phyloP scores from a whole-genome alignment of 64 coral and sea anemone genomes.

The Actinia tenebrosa region DNA sequence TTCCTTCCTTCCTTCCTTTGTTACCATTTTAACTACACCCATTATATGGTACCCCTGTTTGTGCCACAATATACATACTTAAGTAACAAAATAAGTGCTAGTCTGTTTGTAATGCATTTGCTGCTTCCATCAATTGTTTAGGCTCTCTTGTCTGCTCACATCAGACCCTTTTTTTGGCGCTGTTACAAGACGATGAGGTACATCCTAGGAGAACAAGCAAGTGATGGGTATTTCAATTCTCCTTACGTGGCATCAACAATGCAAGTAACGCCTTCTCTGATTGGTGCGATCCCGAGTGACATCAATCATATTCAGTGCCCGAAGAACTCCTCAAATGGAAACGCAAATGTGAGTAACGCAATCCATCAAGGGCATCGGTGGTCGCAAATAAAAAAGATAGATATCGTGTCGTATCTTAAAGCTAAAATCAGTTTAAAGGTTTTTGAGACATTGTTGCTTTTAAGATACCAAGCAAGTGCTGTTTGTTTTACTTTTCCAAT shows the following conservation, averaged over 20 bases:
- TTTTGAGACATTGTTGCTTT: too few relatives aligned
- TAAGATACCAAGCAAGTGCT: too few relatives aligned
- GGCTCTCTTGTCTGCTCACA: not conserved
- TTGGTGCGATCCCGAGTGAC: constrained; percentile 30
- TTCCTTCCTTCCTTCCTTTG: not conserved
- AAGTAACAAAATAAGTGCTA: too few relatives aligned
- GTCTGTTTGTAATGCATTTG: not conserved
- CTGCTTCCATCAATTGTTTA: not conserved
- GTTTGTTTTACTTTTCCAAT: too few relatives aligned
- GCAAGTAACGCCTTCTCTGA: constrained; percentile 6
- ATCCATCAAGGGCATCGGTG: too few relatives aligned
- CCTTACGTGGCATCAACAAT: constrained; percentile 22
- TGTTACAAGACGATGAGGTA: not conserved
- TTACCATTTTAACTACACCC: too few relatives aligned
- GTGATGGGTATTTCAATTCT: not conserved
- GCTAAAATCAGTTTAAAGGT: not conserved
- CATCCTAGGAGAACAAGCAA: not conserved
- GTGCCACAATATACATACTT: too few relatives aligned
- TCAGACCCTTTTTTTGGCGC: not conserved
- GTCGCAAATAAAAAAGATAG: too few relatives aligned
- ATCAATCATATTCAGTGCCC: constrained; percentile 17
- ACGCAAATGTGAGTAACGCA: not conserved
- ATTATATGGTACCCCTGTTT: too few relatives aligned
- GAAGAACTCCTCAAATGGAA: constrained; percentile 1
- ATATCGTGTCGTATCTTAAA: not conserved